Evolutionary conservation across 2,888 invertebrate genomes (phyloP), one percentile per base, ranked within the genome.

Genomic region (Lagria hirta): DNA sequence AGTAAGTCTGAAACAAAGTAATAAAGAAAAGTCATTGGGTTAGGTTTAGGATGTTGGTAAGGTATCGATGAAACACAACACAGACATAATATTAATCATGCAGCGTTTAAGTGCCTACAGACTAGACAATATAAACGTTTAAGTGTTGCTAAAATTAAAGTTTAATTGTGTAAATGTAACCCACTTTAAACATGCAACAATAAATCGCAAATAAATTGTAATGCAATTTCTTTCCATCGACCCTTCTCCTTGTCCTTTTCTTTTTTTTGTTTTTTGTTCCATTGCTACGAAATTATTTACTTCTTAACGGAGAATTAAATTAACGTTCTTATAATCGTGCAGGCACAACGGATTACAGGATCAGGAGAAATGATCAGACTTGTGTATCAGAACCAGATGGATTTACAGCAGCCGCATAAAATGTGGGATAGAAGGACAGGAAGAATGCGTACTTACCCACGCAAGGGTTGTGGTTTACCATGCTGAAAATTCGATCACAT

Each of bases 401-500:
- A 41, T 41, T 22, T 21, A 30, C 36, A 34, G 43, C 35, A 41
- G 38, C 44, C 34, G 44, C 38, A 44, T 34, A 44, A 38, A 32
- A 47, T 36, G 32, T 27, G 17, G 10, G 35, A n/a, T 36, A 43
- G 21, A 33, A 14, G 44, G 44, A 38, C 23, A 13, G 37, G 37
- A 38, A 17, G 27, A 26, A 21, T 28, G 26, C 37, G 15, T 59
- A 79, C 92, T 90, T 79, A 92, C 92, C 91, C 71, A 92, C 87
- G 75, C 93, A 93, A 43, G 91, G 91, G 78, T 93, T 93, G 76
- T 90, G 88, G 80, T 93, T 91, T 66, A 93, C 88, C 70, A 86
- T 83, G 55, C 84, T 83, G 75, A 90, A 92, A 73, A 92, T 88
- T 62, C 86, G 80, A 73, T 92, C 90, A 74, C 92, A 93, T 58